Evolutionary conservation across 1,140 invertebrate species (phyloP), one percentile per base, ranked within the genome.

Genomic region (Maniola jurtina): DNA sequence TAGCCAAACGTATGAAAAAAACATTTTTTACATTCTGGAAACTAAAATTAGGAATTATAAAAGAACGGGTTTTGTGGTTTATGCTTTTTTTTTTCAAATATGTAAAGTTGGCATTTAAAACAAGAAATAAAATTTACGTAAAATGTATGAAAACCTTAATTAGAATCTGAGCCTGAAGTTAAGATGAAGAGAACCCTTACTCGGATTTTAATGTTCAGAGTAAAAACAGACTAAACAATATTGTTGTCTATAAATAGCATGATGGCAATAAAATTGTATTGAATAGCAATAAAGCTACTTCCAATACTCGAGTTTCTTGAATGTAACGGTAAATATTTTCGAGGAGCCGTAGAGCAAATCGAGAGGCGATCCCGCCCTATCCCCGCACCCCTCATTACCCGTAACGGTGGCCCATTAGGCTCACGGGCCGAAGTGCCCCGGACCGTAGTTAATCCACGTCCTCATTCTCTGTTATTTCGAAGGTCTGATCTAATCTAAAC

Each of bases 391-490:
- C 80, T 86, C 85, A 84, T 89, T 87, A 88, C 85, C 75, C 84
- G 77, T 88, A 86, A 88, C 86, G 77, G 80, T 84, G 79, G 71
- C 81, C 85, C 88, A 88, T 89, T 89, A 88, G 82, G 84, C 84
- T 82, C 87, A 85, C 83, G 84, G 84, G 82, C 86, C 86, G 79
- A 84, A 88, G 84, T 87, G 83, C 81, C 77, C 83, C 84, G 84
- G 86, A 89, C 88, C 86, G 84, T 88, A 90, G 86, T 90, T 89
- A 90, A 90, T 90, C 88, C 88, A 87, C 84, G 88, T 87, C 88
- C 86, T 90, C 86, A 90, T 90, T 90, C 88, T 88, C 86, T 90
- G 88, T 90, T 90, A 90, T 90, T 90, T 89, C 86, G 84, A 89
- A 89, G 86, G 86, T 88, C 86, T 89, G 86, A 90, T 90, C 88